phyloP scores from a whole-genome alignment of 2,797 vertebrate genomes.

The Pampus argenteus region DNA sequence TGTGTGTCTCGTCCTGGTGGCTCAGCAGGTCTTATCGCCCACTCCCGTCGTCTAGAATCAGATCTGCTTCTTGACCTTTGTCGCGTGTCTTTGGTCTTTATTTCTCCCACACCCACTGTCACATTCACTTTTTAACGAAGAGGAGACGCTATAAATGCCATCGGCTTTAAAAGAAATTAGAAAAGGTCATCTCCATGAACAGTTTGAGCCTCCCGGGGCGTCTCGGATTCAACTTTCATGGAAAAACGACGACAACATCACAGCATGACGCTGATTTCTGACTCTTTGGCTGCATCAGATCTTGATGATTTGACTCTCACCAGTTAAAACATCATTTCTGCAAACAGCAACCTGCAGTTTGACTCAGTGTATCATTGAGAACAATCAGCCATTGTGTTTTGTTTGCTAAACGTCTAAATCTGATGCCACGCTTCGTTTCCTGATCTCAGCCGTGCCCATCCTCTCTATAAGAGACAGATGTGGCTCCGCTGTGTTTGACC shows the following conservation, averaged over 20 bases:
- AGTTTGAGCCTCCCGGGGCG: constrained; percentile 15
- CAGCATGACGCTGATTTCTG: neutral
- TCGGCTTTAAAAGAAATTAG: constrained; percentile 28
- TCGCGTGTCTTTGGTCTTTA: neutral
- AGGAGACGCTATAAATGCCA: constrained; percentile 18
- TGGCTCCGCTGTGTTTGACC: too few species aligned
- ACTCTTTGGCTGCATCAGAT: neutral
- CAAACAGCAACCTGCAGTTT: too few species aligned
- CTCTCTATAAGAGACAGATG: too few species aligned
- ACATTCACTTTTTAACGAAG: constrained; percentile 24
- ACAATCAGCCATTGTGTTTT: too few species aligned
- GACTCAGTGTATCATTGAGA: too few species aligned
- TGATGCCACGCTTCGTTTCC: too few species aligned
- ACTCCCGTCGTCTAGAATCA: constrained; percentile 88
- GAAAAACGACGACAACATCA: neutral
- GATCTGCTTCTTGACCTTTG: constrained; percentile 84
- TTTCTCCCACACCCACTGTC: neutral
- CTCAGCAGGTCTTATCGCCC: constrained; percentile 55
- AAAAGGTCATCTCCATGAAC: constrained; percentile 42
- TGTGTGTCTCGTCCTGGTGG: constrained; percentile 9
- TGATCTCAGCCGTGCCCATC: too few species aligned
- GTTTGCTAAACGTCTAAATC: too few species aligned
- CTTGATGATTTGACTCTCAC: neutral
- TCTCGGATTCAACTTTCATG: neutral
- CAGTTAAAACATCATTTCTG: too few species aligned